Base-by-base conservation (phyloP, 2,113 vertebrate genomes). In the Mola mola region DNA sequence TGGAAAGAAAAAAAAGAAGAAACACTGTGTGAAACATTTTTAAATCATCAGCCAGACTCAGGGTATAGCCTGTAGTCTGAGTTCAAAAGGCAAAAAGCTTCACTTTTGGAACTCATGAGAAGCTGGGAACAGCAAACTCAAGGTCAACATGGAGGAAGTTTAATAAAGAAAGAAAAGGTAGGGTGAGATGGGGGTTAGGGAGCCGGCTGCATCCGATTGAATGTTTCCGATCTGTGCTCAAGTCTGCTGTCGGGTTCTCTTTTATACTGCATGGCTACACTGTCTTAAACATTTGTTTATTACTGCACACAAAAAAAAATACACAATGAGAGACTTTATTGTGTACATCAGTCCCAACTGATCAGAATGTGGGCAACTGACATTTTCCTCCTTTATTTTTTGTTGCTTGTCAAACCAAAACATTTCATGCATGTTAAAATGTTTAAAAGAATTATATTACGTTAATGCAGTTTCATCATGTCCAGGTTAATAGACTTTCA, bases 111-210 rank as follows among this genome's bases (percentile, higher is more conserved):
- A 44, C 50, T 56, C 0, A 11, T 24, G 9, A 41, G 72, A 48
- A 55, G 60, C 60, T 65, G 62, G 68, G 67, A 73, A 69, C 64
- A 47, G 48, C 17, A 0, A 29, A 75, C 66, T 77, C 68, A 84
- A 66, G 82, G 66, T 83, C 78, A 81, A 40, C 50, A 37, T 10
- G 72, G 72, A 79, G 86, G 81, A 89, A 84, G 88, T 88, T 82
- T 85, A 84, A 83, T 86, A 83, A 80, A 80, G 78, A 76, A 50
- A 66, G 66, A 79, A 24, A 51, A 70, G 55, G 67, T 47, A 59
- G 70, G 62, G 58, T 1, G 31, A 41, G 31, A 50, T 42, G 41
- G n/a, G n/a, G n/a, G 37, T 28, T 31, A 17, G 13, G 11, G 1
- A 33, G 29, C 47, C 22, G 64, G 25, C 13, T n/a, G 38, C 2